These are phyloP conservation scores for Centropus bengalensis DNA, from an alignment of 2,113 vertebrate species.

Conservation along the genomic window DNA sequence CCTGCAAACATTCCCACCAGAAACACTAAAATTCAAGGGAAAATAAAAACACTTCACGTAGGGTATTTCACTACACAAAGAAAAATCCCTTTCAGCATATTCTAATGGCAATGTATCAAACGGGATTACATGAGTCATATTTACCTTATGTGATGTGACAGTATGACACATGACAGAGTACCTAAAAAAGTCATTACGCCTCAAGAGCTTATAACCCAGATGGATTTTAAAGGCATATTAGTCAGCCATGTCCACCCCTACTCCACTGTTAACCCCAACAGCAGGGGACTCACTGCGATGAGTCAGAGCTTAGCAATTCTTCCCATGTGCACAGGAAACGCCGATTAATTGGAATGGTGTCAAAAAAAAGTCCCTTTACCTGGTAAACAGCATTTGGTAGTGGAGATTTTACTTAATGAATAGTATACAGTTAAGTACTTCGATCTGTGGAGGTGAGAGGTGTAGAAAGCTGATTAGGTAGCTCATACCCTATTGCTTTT, in stretches of 20 bases:
- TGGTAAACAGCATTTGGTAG: slow-evolving; percentile 48
- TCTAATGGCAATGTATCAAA: background rate
- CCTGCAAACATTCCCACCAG: background rate
- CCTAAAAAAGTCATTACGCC: slow-evolving; percentile 1
- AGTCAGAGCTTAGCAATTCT: slow-evolving; percentile 24
- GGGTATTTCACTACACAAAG: background rate
- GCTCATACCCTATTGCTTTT: slow-evolving; percentile 1
- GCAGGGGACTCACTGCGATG: background rate
- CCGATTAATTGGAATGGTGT: slow-evolving; percentile 31
- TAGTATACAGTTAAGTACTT: background rate
- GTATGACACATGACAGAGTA: background rate
- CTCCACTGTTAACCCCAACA: background rate
- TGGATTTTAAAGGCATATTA: slow-evolving; percentile 11
- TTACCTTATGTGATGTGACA: slow-evolving; percentile 14
- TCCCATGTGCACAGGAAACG: slow-evolving; percentile 44
- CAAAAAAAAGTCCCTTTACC: background rate
- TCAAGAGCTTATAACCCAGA: background rate
- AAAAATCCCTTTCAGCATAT: background rate
- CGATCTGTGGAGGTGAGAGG: background rate
- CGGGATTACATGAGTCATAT: slow-evolving; percentile 13
- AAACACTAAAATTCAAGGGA: background rate
- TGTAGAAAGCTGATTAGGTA: slow-evolving; percentile 36
- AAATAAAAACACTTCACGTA: background rate
- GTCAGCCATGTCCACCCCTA: slow-evolving; percentile 3
- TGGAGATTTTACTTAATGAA: slow-evolving; percentile 40